Conservation (phyloP, 2,888 invertebrate species). For the Aphodius sticticus region DNA sequence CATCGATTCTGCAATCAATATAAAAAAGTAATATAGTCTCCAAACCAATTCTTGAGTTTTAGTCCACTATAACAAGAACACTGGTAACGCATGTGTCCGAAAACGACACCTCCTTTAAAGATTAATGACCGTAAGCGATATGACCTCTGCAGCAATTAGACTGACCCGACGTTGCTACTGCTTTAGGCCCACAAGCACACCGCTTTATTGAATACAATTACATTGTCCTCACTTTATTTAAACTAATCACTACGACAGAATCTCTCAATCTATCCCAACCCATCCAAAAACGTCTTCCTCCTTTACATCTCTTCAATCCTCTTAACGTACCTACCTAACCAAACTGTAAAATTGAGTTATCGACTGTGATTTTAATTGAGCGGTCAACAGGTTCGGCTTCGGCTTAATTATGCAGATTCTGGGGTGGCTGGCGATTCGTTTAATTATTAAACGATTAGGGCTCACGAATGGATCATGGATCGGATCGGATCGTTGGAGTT, state of each 20-base stretch:
- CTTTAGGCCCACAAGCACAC: conserved; percentile 44
- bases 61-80: too few species aligned
- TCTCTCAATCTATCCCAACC: conserved; percentile 32
- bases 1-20: too few species aligned
- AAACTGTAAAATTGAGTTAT: conserved; percentile 50
- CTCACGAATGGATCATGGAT: conserved; percentile 13
- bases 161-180: conserved; percentile 55
- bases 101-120: conserved; percentile 50
- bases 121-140: conserved; percentile 61
- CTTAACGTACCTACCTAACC: conserved; percentile 44
- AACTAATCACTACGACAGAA: conserved; percentile 47
- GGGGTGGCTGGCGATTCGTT: conserved; percentile 41
- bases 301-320: conserved; percentile 25
- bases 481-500: conserved; percentile 35
- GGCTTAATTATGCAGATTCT: conserved; percentile 46
- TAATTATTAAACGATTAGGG: conserved; percentile 36
- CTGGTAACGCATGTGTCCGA: not conserved
- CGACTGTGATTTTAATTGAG: conserved; percentile 48
- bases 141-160: conserved; percentile 62
- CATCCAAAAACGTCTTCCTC: conserved; percentile 16
- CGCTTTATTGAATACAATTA: conserved; percentile 59
- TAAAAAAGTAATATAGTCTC: too few species aligned
- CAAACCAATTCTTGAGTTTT: too few species aligned
- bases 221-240: conserved; percentile 49
- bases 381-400: conserved; percentile 31